phyloP scores from a whole-genome alignment of 2,797 vertebrate species.

The Chloroceryle amazona region DNA sequence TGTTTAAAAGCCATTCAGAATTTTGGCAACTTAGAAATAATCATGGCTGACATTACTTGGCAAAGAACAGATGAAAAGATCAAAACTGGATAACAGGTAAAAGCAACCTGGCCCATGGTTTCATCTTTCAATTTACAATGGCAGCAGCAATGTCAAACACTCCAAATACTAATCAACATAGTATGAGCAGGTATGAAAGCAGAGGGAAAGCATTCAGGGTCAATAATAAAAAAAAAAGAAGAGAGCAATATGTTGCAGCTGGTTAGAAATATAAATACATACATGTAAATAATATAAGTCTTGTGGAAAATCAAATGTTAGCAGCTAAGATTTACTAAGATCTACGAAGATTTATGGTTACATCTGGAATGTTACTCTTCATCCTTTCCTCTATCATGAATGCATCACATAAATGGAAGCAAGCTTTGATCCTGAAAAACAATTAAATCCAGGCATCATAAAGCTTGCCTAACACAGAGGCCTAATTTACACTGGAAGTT shows the following conservation, averaged over 20 bases:
- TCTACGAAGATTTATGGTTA: background rate
- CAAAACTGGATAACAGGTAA: slow-evolving; percentile 68
- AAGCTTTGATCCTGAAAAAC: background rate
- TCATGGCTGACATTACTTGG: slow-evolving; percentile 66
- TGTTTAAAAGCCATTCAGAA: slow-evolving; percentile 69
- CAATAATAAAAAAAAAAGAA: background rate
- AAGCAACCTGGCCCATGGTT: slow-evolving; percentile 37
- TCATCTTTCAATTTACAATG: slow-evolving; percentile 63
- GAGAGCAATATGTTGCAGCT: background rate
- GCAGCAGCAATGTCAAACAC: slow-evolving; percentile 64
- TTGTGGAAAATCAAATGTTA: background rate
- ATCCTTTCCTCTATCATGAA: background rate
- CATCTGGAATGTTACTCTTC: background rate
- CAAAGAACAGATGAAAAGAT: slow-evolving; percentile 67
- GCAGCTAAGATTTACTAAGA: background rate
- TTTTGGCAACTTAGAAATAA: slow-evolving; percentile 74
- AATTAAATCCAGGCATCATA: background rate
- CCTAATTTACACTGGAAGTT: background rate
- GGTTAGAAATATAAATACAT: background rate
- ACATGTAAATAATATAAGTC: background rate
- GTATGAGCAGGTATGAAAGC: background rate
- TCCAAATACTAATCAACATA: background rate
- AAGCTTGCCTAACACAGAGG: background rate
- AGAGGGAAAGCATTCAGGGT: background rate
- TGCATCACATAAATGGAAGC: background rate